Conservation (phyloP, 30 jellyfish, hydroid and myxozoan genomes). For the Euphysa ruthae region DNA sequence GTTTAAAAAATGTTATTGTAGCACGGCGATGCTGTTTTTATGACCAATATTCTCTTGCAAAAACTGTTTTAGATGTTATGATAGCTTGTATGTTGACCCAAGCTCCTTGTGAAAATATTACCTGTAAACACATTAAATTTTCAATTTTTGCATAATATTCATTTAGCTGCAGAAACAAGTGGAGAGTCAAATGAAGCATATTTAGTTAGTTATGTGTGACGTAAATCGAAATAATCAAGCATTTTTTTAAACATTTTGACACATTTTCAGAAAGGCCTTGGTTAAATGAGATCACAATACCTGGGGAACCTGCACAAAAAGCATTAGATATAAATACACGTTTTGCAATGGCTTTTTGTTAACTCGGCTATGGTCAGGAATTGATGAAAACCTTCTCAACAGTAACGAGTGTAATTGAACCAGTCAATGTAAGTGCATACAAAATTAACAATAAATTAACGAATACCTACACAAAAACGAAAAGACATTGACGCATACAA, state of each 20-base stretch:
- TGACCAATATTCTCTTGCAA: background rate
- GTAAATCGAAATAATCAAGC: background rate
- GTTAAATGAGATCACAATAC: background rate
- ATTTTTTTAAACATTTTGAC: background rate
- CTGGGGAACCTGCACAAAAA: background rate
- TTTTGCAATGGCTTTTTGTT: background rate
- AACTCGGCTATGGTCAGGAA: background rate
- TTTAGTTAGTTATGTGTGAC: background rate
- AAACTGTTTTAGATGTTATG: constrained; percentile 13
- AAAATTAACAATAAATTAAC: background rate
- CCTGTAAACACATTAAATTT: background rate
- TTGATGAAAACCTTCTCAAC: background rate
- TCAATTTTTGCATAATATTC: background rate
- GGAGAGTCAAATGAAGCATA: background rate
- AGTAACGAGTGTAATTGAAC: too few species aligned
- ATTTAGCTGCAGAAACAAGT: background rate
- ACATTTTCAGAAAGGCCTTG: background rate
- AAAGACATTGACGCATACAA: too few species aligned
- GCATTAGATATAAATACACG: background rate
- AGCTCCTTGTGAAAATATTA: background rate
- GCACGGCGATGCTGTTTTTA: background rate
- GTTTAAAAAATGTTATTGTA: background rate
- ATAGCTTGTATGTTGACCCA: background rate
- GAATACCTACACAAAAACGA: too few species aligned
- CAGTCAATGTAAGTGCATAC: background rate